A percentile compares a stretch with the other conserved stretches of the same genome.
These are phyloP conservation scores for Drosophila nigrodunni DNA, from an alignment of 1,140 invertebrate species.

Conservation along the genomic window DNA sequence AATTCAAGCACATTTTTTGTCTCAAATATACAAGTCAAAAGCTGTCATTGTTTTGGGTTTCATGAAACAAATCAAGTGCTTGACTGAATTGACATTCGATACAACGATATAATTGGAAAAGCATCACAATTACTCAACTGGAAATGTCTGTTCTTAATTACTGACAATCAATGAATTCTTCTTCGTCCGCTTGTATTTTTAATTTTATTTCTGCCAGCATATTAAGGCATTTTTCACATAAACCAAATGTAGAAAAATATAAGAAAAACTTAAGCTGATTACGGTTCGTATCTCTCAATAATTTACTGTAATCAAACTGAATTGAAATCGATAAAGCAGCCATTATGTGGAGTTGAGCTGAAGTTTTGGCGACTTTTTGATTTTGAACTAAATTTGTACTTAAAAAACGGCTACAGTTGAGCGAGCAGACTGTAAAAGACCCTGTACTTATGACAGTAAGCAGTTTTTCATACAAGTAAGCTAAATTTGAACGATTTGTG, in stretches of 20 bases:
- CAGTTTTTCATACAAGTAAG: no score
- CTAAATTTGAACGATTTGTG: no score
- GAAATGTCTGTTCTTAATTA: neutral
- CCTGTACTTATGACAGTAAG: no score
- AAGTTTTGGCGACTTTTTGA: neutral
- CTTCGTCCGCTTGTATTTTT: no score
- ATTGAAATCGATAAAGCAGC: conserved; percentile 5
- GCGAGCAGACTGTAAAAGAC: no score
- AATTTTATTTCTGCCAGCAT: neutral
- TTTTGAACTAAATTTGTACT: no score
- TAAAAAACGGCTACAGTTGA: no score
- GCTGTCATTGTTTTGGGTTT: no score
- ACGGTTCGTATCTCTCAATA: conserved; percentile 3
- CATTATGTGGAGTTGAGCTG: neutral
- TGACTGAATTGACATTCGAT: neutral
- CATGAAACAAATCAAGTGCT: no score
- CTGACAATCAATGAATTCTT: neutral
- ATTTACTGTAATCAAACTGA: conserved; percentile 6
- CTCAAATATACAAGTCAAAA: no score
- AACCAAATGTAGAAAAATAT: no score
- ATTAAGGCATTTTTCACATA: neutral
- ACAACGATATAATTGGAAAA: neutral
- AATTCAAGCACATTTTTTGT: no score
- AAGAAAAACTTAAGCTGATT: conserved; percentile 6
- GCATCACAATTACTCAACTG: neutral